Percentiles rank a stretch among this genome's conserved stretches.
Conservation (phyloP, 2,797 vertebrate genomes). For the Monodelphis domestica region DNA sequence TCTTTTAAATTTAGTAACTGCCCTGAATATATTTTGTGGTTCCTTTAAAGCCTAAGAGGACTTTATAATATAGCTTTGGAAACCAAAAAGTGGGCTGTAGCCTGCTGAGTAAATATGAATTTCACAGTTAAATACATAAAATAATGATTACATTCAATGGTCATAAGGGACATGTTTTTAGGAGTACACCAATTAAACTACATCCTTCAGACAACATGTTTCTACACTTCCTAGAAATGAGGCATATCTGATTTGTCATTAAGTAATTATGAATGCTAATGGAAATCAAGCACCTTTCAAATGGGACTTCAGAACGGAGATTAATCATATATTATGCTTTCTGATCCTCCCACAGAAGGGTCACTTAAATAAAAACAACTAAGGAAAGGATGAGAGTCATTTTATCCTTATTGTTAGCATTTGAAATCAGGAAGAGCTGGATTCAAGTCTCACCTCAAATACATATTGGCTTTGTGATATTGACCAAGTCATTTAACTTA, state of each 20-base stretch:
- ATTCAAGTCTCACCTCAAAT: not conserved
- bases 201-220: slow-evolving; percentile 93
- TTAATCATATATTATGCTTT: slow-evolving; percentile 89
- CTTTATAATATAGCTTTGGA: slow-evolving; percentile 76
- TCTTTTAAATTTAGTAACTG: slow-evolving; percentile 75
- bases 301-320: slow-evolving; percentile 86
- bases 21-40: slow-evolving; percentile 75
- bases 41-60: slow-evolving; percentile 77
- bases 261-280: slow-evolving; percentile 99
- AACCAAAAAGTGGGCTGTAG: slow-evolving; percentile 68
- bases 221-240: slow-evolving; percentile 93
- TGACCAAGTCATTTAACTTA: not conserved
- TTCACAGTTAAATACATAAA: slow-evolving; percentile 94
- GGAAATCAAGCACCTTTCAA: slow-evolving; percentile 96
- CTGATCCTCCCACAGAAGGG: slow-evolving; percentile 83
- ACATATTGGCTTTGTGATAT: not conserved
- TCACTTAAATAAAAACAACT: slow-evolving; percentile 84
- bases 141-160: slow-evolving; percentile 88
- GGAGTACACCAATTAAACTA: slow-evolving; percentile 95
- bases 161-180: slow-evolving; percentile 93
- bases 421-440: not conserved
- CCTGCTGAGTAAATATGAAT: slow-evolving; percentile 87
- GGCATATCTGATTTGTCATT: slow-evolving; percentile 99
- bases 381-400: slow-evolving; percentile 26
- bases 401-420: not conserved